Evolutionary conservation across 2,113 vertebrate species (phyloP).

Genomic region (Oryctolagus cuniculus): DNA sequence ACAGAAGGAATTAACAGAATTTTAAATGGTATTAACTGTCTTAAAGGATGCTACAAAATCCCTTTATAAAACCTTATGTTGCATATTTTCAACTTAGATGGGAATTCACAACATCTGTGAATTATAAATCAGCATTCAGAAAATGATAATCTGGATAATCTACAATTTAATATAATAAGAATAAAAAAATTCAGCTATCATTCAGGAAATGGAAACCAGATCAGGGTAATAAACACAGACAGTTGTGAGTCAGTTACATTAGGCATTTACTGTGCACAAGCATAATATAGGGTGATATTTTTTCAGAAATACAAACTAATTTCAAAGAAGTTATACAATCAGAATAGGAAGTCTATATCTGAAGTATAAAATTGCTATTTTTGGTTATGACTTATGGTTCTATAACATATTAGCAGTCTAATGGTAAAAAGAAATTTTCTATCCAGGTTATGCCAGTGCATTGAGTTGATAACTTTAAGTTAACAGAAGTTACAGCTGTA

Average conservation of each 20-base stretch:
- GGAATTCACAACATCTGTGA: conserved; percentile 4
- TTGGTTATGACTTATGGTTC: not conserved
- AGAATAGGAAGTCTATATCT: conserved; percentile 7
- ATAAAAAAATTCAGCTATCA: not conserved
- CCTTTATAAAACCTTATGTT: not conserved
- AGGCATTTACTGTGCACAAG: not conserved
- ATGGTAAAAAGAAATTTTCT: not conserved
- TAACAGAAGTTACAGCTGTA: not conserved
- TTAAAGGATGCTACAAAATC: not conserved
- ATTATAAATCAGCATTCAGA: not conserved
- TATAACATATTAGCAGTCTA: conserved; percentile 13
- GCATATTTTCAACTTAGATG: not conserved
- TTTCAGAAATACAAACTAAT: not conserved
- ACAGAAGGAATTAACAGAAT: not conserved
- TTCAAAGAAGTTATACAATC: conserved; percentile 34
- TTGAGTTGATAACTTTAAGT: not conserved
- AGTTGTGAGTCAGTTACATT: not conserved
- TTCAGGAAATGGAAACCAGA: conserved; percentile 42
- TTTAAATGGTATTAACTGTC: not conserved
- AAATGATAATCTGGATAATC: not conserved
- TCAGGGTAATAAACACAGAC: not conserved
- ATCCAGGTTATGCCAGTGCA: not conserved
- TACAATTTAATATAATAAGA: not conserved
- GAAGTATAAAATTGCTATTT: conserved; percentile 26
- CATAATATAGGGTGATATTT: not conserved